Base-by-base conservation (phyloP, 2,113 vertebrate genomes). In the Protobothrops mucrosquamatus region DNA sequence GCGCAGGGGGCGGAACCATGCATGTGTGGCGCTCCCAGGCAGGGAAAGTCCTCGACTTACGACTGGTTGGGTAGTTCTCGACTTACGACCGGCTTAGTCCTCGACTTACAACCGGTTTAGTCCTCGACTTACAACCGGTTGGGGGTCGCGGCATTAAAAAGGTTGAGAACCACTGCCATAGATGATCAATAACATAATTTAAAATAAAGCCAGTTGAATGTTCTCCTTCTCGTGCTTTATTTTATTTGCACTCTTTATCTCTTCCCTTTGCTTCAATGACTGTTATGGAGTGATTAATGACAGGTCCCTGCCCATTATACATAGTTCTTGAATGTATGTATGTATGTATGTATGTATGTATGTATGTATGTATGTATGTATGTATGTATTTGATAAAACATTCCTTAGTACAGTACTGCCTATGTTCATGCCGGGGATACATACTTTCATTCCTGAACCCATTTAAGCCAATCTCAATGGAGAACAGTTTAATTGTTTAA, bases 401-500 rank as follows among this genome's bases (percentile, higher is more conserved):
- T 96, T 96, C 94, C 95, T 94, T 95, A 92, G 88, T 0, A 0
- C 91, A 90, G 46, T 29, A 34, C 48, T 94, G 29, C 81, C 56
- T 14, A 96, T 93, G 95, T 94, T 96, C 96, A 96, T 93, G 97
- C 97, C 97, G 97, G 95, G 95, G 97, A 97, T 96, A 97, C 95
- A 97, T 95, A 95, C 64, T 88, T n/a, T 0, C 89, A 96, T 97
- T 96, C 95, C 91, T 20, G 95, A 95, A 95, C 96, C 95, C 96
- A 96, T 95, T 95, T 90, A 94, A 93, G 96, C 97, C 97, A 97
- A 96, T 98, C 69, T 93, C 97, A 95, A 97, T 96, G 90, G 97
- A 98, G 97, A 97, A 97, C 90, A 96, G 96, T 97, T 98, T 98
- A 98, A 98, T 98, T 98, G 98, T 97, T 98, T 98, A 98, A 98